Evolutionary conservation across 1,140 invertebrate genomes (phyloP).

Genomic region (Littorina saxatilis): DNA sequence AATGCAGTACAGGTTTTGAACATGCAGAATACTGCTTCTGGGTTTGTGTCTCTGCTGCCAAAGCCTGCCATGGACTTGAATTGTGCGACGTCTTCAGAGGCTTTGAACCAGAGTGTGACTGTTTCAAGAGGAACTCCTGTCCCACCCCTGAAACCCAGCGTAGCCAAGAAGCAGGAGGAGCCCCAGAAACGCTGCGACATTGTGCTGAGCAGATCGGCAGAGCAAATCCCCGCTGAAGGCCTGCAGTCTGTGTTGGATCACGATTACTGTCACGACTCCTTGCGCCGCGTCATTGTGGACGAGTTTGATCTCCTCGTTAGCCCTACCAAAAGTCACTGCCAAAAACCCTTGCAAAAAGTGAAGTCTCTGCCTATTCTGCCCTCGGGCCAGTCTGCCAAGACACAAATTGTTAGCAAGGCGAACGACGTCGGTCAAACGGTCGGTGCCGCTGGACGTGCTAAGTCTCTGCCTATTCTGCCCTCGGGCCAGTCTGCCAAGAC

Average conservation of each 20-base stretch:
- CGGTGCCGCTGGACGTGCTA: too few relatives aligned
- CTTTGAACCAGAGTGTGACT: too few relatives aligned
- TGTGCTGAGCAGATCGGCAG: neutral
- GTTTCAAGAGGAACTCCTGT: too few relatives aligned
- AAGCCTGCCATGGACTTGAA: too few relatives aligned
- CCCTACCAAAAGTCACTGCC: neutral
- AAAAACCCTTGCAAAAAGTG: conserved; percentile 13
- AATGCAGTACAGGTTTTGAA: too few relatives aligned
- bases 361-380: neutral
- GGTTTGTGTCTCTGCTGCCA: too few relatives aligned
- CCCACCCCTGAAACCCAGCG: too few relatives aligned
- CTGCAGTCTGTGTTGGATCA: conserved; percentile 30
- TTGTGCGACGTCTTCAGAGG: too few relatives aligned
- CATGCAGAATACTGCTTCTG: too few relatives aligned
- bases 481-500: neutral
- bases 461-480: neutral
- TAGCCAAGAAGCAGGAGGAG: neutral
- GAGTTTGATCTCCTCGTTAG: conserved; percentile 7
- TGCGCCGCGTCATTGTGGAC: conserved; percentile 12
- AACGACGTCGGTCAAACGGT: neutral
- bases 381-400: neutral
- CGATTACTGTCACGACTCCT: conserved; percentile 12
- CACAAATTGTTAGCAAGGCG: neutral
- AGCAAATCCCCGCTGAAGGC: neutral
- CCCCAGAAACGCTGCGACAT: neutral